These are phyloP conservation scores for Enteromius paludinosus DNA, from an alignment of 2,797 vertebrate genomes.

Conservation along the genomic window DNA sequence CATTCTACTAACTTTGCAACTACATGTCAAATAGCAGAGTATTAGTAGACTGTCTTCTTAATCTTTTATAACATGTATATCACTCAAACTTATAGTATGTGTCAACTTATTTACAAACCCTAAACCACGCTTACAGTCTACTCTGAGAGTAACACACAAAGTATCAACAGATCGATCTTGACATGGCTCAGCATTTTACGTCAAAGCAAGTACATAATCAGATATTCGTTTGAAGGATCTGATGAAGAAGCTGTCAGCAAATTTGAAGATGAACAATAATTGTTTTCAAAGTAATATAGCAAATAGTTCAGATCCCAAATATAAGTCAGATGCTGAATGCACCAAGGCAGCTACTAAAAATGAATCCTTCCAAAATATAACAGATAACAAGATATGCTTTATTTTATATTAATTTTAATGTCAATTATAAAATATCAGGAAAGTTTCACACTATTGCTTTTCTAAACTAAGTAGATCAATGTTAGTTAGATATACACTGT, in stretches of 20 bases:
- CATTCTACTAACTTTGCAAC: too few species aligned
- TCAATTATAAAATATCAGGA: too few species aligned
- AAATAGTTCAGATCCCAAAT: background rate
- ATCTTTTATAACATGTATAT: too few species aligned
- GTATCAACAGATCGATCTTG: background rate
- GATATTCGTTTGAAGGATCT: background rate
- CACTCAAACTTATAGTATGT: too few species aligned
- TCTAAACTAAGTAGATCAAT: background rate
- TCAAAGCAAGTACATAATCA: background rate
- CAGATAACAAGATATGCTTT: background rate
- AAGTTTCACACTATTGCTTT: background rate
- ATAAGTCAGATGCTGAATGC: background rate
- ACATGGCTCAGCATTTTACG: background rate
- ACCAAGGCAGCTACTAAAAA: background rate
- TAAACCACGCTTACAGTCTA: too few species aligned
- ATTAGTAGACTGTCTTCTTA: too few species aligned
- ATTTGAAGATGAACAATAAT: background rate
- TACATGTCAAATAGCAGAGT: too few species aligned
- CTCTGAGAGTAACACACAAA: background rate
- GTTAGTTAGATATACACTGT: background rate
- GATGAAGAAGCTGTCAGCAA: background rate
- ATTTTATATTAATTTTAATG: too few species aligned
- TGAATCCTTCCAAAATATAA: background rate
- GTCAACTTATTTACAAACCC: too few species aligned
- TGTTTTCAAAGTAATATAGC: background rate